Conservation (phyloP, 2,888 invertebrate genomes). For the Mylabris sibirica region DNA sequence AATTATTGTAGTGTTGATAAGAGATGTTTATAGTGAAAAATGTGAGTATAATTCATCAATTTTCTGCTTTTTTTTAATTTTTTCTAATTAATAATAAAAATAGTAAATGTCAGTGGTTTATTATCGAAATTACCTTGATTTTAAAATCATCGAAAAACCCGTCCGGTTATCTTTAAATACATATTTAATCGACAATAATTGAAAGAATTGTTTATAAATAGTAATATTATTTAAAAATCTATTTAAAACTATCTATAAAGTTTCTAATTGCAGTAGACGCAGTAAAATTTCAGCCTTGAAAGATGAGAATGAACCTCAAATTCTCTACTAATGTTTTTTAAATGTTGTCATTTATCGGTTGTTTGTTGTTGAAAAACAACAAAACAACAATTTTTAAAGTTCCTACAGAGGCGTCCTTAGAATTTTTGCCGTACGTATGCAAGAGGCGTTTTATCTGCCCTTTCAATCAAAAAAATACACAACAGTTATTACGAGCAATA, state of each 20-base stretch:
- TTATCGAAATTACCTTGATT: slow-evolving; percentile 10
- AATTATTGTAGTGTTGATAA: slow-evolving; percentile 33
- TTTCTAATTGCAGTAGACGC: no score
- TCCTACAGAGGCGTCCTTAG: no score
- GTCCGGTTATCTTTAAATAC: not conserved
- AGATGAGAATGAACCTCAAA: not conserved
- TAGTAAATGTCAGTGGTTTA: not conserved
- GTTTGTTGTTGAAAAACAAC: no score
- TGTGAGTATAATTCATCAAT: slow-evolving; percentile 39
- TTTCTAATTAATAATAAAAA: not conserved
- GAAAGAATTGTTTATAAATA: not conserved
- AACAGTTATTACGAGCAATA: no score
- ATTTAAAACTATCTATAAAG: no score
- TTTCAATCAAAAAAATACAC: no score
- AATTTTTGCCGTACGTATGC: no score
- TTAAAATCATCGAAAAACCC: not conserved
- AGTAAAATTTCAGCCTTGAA: not conserved
- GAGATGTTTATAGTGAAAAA: slow-evolving; percentile 36
- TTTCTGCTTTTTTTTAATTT: not conserved
- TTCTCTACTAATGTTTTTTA: not conserved
- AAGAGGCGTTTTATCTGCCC: no score
- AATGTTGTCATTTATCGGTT: not conserved
- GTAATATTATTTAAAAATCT: not conserved
- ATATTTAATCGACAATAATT: not conserved
- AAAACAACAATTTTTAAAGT: no score